These are phyloP conservation scores for Tokudaia tokunoshimensis DNA, from an alignment of 2,797 vertebrate genomes.

Conservation along the genomic window DNA sequence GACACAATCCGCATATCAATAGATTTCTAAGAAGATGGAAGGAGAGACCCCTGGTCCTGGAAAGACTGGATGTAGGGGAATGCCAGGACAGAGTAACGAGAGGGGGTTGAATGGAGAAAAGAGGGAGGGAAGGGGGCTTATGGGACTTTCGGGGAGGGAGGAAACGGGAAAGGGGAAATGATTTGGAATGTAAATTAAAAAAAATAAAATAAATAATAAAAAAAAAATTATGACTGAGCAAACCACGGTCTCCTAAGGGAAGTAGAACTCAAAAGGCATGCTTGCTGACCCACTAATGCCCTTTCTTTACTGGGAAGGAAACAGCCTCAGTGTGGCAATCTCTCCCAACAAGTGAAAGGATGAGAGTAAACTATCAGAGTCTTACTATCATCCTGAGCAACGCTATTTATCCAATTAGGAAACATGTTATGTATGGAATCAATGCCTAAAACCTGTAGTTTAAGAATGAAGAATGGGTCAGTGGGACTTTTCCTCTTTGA, in stretches of 20 bases:
- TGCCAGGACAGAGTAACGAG: too few species aligned
- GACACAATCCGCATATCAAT: too few species aligned
- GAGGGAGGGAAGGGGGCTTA: too few species aligned
- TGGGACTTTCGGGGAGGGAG: too few species aligned
- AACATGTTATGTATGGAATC: neutral
- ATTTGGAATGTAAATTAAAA: too few species aligned
- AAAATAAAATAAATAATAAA: too few species aligned
- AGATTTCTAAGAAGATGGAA: too few species aligned
- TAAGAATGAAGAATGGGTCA: neutral
- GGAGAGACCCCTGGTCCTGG: too few species aligned
- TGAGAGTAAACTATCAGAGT: neutral
- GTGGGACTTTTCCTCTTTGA: neutral
- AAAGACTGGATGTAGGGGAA: too few species aligned
- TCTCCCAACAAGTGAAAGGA: neutral
- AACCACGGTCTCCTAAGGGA: neutral
- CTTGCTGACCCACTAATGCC: neutral
- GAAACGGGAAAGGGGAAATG: too few species aligned
- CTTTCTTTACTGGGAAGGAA: conserved; percentile 8
- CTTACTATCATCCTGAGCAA: neutral
- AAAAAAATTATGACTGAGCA: conserved; percentile 16
- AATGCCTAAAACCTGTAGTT: neutral
- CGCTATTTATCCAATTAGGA: neutral
- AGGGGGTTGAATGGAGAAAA: too few species aligned
- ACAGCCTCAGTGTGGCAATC: neutral
- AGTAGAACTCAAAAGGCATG: neutral